Evolutionary conservation across 2,797 vertebrate genomes (phyloP).

Genomic region (Ptychadena robeensis): DNA sequence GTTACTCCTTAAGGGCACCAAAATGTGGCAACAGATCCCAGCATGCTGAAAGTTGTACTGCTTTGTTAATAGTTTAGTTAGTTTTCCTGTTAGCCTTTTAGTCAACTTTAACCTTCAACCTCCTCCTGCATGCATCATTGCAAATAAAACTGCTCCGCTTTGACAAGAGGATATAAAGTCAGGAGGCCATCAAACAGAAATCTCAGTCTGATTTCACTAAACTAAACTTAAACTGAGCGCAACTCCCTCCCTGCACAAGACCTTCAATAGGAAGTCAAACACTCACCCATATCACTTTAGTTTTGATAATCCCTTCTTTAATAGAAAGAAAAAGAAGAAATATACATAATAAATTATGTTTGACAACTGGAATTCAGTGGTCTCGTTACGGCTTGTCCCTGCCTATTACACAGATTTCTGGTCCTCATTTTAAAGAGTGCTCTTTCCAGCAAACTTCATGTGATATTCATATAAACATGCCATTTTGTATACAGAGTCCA

Average conservation of each 20-base stretch:
- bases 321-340: constrained; percentile 74
- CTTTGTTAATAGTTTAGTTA: constrained; percentile 81
- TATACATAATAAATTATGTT: constrained; percentile 97
- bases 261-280: constrained; percentile 82
- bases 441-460: constrained; percentile 78
- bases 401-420: constrained; percentile 92
- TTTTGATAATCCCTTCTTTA: constrained; percentile 91
- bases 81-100: constrained; percentile 87
- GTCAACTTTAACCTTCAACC: constrained; percentile 93
- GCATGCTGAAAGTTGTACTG: constrained; percentile 85
- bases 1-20: constrained; percentile 72
- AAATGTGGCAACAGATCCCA: constrained; percentile 79
- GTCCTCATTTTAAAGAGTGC: constrained; percentile 79
- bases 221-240: constrained; percentile 71
- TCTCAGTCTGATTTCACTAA: constrained; percentile 77
- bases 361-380: constrained; percentile 93
- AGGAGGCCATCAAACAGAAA: constrained; percentile 76
- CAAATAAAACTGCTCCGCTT: constrained; percentile 81
- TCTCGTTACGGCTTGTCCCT: constrained; percentile 94
- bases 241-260: constrained; percentile 71
- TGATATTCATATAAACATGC: constrained; percentile 75
- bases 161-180: constrained; percentile 81
- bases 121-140: constrained; percentile 83
- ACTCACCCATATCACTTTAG: constrained; percentile 79
- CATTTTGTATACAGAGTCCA: constrained; percentile 82